Evolutionary conservation across 2,113 vertebrate species (phyloP).

Genomic region (Odocoileus virginianus): DNA sequence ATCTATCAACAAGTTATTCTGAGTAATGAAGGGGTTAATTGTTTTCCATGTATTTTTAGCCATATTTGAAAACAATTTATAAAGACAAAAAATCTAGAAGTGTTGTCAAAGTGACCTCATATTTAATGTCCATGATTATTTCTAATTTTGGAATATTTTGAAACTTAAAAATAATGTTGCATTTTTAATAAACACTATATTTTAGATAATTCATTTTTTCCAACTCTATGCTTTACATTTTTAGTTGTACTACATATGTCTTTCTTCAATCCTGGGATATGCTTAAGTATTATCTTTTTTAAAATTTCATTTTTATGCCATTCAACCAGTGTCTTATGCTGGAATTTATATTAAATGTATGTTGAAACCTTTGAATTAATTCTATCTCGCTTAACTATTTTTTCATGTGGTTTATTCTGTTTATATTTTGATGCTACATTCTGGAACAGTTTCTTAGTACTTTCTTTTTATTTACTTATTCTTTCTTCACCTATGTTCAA

Average conservation of each 20-base stretch:
- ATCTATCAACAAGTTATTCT: conserved; percentile 9
- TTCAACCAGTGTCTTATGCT: background rate
- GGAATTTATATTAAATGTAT: background rate
- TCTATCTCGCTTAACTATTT: background rate
- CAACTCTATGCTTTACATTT: background rate
- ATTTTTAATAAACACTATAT: background rate
- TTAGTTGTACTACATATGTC: background rate
- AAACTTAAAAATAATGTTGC: background rate
- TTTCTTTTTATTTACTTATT: background rate
- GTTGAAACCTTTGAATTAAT: background rate
- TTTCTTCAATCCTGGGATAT: background rate
- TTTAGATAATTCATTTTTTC: background rate
- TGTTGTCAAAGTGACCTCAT: background rate
- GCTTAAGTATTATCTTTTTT: background rate
- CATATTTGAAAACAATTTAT: conserved; percentile 1
- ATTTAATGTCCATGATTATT: background rate
- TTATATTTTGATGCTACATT: background rate
- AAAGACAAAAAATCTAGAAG: background rate
- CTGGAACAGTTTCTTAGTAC: background rate
- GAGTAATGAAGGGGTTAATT: background rate
- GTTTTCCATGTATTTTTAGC: conserved; percentile 15
- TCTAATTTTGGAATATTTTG: background rate
- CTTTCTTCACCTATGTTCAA: background rate
- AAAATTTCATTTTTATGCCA: background rate
- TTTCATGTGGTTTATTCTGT: background rate